Conservation (phyloP, 2,113 vertebrate species). For the Microcebus ravelobensis region DNA sequence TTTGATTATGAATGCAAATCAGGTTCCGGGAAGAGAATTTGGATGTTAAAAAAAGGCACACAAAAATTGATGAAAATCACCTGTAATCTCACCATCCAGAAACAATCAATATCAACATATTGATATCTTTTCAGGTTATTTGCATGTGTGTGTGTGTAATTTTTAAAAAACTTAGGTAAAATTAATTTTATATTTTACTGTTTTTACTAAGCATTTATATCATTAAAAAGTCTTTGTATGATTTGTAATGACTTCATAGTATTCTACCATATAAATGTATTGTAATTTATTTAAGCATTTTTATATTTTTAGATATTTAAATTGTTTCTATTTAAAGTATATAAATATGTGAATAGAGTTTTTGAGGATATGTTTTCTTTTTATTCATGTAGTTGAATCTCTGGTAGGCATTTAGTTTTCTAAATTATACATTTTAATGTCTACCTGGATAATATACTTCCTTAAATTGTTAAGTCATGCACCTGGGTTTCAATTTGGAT, state of each 20-base stretch:
- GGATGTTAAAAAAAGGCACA: background rate
- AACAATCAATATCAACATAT: background rate
- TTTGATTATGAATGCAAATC: background rate
- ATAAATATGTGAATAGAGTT: background rate
- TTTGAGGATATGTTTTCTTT: conserved; percentile 42
- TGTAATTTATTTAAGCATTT: background rate
- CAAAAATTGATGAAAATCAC: background rate
- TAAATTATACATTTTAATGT: conserved; percentile 19
- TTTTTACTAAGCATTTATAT: background rate
- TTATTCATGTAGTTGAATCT: background rate
- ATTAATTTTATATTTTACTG: background rate
- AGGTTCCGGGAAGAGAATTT: background rate
- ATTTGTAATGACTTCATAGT: background rate
- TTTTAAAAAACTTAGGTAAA: background rate
- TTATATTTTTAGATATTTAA: background rate
- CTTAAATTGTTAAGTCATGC: background rate
- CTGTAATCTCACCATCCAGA: background rate
- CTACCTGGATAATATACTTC: background rate
- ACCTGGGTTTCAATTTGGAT: background rate
- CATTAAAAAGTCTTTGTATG: background rate
- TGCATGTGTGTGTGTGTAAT: background rate
- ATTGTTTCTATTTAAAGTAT: background rate
- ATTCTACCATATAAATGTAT: background rate
- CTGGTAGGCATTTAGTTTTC: conserved; percentile 31
- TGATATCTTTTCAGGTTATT: background rate